Percentiles rank a stretch among this genome's conserved stretches.
Conservation (phyloP, 1,140 invertebrate species). For the Mylabris phalerata region DNA sequence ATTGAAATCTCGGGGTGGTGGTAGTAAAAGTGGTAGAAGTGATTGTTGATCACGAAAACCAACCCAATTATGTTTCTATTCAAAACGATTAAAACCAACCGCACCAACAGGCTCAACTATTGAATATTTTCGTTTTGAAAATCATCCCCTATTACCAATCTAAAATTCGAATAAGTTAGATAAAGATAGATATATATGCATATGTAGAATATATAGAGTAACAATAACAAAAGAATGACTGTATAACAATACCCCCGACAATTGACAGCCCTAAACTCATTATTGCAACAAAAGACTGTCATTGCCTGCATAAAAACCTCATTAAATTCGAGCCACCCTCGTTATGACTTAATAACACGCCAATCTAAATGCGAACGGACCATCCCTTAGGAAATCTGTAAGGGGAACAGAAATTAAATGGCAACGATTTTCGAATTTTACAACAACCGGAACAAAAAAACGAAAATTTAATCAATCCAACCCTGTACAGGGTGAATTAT, state of each 20-base stretch:
- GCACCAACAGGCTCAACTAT: neutral
- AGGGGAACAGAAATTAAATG: too few relatives aligned
- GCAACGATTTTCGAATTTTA: too few relatives aligned
- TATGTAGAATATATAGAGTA: neutral
- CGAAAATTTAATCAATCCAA: too few relatives aligned
- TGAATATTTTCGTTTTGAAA: neutral
- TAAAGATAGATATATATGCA: neutral
- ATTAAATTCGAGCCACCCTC: constrained; percentile 36
- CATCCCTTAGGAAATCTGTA: too few relatives aligned
- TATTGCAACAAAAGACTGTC: constrained; percentile 43
- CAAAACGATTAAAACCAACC: constrained; percentile 7
- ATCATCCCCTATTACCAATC: constrained; percentile 7
- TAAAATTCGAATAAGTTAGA: neutral
- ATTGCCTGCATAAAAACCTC: constrained; percentile 43
- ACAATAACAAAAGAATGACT: constrained; percentile 7
- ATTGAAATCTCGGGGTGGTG: neutral
- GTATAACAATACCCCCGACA: constrained; percentile 31
- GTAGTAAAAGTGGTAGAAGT: neutral
- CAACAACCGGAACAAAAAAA: too few relatives aligned
- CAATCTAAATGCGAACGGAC: neutral
- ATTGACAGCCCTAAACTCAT: constrained; percentile 42
- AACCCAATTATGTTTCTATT: constrained; percentile 13
- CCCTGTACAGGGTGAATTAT: too few relatives aligned
- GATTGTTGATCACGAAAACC: neutral
- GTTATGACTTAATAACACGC: constrained; percentile 38